phyloP scores from a whole-genome alignment of 2,797 vertebrate genomes.

The Poliocrania exsul region DNA sequence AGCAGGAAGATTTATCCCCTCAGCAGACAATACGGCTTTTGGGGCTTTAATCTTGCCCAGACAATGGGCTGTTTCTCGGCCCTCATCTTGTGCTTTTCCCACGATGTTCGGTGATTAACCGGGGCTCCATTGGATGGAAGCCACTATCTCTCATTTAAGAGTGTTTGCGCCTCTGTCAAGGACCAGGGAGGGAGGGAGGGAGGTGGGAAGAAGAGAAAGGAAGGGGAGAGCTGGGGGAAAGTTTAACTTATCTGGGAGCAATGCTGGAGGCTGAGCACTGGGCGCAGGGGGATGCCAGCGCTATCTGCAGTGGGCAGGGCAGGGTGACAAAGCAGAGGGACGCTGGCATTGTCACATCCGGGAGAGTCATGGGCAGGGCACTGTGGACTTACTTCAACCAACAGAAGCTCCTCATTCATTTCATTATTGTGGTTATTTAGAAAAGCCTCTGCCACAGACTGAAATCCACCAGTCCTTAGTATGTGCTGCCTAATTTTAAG shows the following conservation, averaged over 20 bases:
- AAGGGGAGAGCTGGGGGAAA: neutral
- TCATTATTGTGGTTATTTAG: rapidly evolving
- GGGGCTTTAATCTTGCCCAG: conserved; percentile 96
- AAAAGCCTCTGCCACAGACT: neutral
- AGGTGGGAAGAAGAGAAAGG: conserved; percentile 61
- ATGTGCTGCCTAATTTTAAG: rapidly evolving
- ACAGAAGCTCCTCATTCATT: neutral
- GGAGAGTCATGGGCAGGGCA: neutral
- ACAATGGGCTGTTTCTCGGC: conserved; percentile 93
- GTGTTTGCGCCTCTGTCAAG: conserved; percentile 74
- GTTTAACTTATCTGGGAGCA: conserved; percentile 33
- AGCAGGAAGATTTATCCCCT: conserved; percentile 98
- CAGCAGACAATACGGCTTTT: conserved; percentile 94
- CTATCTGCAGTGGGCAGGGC: conserved; percentile 15
- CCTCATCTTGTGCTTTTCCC: conserved; percentile 92
- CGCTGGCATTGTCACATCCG: neutral
- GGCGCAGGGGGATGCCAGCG: neutral
- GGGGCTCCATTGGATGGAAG: conserved; percentile 85
- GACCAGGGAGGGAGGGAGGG: conserved; percentile 46
- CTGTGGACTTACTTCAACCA: rapidly evolving
- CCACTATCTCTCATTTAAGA: conserved; percentile 90
- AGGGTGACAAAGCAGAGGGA: neutral
- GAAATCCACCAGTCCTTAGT: neutral
- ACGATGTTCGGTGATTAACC: conserved; percentile 95
- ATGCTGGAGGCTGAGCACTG: neutral